These are phyloP conservation scores for Coccyzus lansbergi DNA, from an alignment of 2,797 vertebrate genomes.

Conservation along the genomic window DNA sequence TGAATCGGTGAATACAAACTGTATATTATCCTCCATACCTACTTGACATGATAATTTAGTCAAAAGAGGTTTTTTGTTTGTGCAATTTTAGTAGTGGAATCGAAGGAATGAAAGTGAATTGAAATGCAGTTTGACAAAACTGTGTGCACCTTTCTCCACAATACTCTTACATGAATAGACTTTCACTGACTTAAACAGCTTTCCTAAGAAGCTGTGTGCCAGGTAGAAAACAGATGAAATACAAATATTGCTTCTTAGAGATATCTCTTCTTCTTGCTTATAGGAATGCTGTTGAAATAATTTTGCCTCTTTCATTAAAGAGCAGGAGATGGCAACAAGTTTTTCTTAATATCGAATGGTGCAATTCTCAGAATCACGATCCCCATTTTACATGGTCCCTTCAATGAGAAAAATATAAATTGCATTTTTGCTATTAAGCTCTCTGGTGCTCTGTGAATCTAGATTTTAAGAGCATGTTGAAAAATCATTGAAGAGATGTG, in stretches of 20 bases:
- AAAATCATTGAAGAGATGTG: background rate
- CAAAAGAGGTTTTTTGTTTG: background rate
- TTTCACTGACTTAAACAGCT: background rate
- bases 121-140: conserved; percentile 7
- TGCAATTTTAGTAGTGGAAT: conserved; percentile 18
- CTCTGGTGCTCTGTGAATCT: background rate
- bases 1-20: background rate
- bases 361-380: background rate
- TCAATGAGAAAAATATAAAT: background rate
- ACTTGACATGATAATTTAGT: background rate
- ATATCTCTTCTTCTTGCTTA: background rate
- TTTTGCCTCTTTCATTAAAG: conserved; percentile 7
- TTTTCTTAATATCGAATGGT: background rate
- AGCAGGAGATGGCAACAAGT: background rate
- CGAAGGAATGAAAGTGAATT: background rate
- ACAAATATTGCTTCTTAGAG: background rate
- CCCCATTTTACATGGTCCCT: background rate
- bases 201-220: background rate
- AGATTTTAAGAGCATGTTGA: background rate
- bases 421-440: background rate
- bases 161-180: background rate
- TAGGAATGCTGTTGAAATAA: background rate
- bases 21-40: background rate
- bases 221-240: background rate
- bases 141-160: background rate